These are phyloP conservation scores for Drosophila gaucha DNA, from an alignment of 2,888 invertebrate genomes.

Conservation along the genomic window DNA sequence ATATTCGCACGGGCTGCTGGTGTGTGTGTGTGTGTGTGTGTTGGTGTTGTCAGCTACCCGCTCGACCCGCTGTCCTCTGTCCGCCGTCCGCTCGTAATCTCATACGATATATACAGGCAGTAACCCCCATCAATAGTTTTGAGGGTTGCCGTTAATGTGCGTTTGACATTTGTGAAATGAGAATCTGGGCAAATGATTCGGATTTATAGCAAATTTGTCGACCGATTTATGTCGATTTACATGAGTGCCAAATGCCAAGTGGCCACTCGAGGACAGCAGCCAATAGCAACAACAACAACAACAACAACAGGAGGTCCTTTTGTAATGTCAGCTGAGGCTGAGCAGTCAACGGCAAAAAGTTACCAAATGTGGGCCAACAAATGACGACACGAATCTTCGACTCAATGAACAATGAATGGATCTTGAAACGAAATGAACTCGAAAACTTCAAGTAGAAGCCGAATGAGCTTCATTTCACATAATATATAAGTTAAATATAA, in stretches of 20 bases:
- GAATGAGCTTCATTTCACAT: slow-evolving; percentile 2
- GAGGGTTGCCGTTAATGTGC: slow-evolving; percentile 72
- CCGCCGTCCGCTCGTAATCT: slow-evolving; percentile 29
- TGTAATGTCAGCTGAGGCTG: slow-evolving; percentile 27
- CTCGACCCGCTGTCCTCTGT: not conserved
- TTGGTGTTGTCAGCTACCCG: slow-evolving; percentile 35
- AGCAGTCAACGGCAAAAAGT: slow-evolving; percentile 27
- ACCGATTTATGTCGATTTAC: slow-evolving; percentile 77
- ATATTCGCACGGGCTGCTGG: slow-evolving; percentile 58
- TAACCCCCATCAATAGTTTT: slow-evolving; percentile 61
- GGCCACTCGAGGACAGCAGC: slow-evolving; percentile 69
- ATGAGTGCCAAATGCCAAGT: slow-evolving; percentile 78
- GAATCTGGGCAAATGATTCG: slow-evolving; percentile 79
- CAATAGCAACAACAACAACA: slow-evolving; percentile 16
- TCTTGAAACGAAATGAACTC: slow-evolving; percentile 4
- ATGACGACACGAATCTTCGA: slow-evolving; percentile 9
- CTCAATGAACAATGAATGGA: slow-evolving; percentile 4
- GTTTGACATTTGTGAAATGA: slow-evolving; percentile 78
- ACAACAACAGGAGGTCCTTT: slow-evolving; percentile 28
- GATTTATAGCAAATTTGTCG: slow-evolving; percentile 78
- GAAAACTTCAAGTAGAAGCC: not conserved
- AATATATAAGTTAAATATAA: no score
- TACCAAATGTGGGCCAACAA: slow-evolving; percentile 25
- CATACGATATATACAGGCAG: slow-evolving; percentile 23
- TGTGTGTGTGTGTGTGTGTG: slow-evolving; percentile 26